phyloP scores from a whole-genome alignment of 2,888 invertebrate genomes.

The Limnephilus lunatus region DNA sequence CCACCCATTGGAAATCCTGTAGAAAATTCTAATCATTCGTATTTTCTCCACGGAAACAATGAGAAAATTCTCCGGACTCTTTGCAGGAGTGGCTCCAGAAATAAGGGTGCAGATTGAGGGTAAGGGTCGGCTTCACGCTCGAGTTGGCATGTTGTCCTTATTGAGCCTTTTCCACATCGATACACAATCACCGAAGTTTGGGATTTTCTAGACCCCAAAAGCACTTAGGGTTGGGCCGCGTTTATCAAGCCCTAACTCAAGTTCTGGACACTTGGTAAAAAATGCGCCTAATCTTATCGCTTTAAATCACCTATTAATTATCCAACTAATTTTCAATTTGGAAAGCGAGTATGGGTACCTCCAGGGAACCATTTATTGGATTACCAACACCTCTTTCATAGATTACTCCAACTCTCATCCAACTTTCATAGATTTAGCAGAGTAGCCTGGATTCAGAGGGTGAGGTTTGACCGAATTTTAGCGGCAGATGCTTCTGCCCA shows the following conservation, averaged over 20 bases:
- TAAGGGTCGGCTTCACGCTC: constrained; percentile 49
- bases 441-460: no score
- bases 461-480: no score
- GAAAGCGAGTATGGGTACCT: no score
- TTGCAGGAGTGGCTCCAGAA: constrained; percentile 4
- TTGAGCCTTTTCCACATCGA: constrained; percentile 63
- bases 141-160: constrained; percentile 63
- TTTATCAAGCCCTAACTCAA: not conserved
- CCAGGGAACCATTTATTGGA: no score
- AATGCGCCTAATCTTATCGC: not conserved
- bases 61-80: not conserved
- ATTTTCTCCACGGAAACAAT: not conserved
- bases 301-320: not conserved
- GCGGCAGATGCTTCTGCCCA: no score
- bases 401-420: no score
- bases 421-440: no score
- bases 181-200: constrained; percentile 62
- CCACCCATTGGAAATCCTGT: constrained; percentile 12
- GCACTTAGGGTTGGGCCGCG: constrained; percentile 53
- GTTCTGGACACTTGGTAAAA: constrained; percentile 7
- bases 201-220: constrained; percentile 56
- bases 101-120: constrained; percentile 20
- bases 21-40: not conserved
- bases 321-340: no score
- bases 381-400: no score